Base-by-base conservation (phyloP, 23 tunicate species). In the Oikopleura albicans region DNA sequence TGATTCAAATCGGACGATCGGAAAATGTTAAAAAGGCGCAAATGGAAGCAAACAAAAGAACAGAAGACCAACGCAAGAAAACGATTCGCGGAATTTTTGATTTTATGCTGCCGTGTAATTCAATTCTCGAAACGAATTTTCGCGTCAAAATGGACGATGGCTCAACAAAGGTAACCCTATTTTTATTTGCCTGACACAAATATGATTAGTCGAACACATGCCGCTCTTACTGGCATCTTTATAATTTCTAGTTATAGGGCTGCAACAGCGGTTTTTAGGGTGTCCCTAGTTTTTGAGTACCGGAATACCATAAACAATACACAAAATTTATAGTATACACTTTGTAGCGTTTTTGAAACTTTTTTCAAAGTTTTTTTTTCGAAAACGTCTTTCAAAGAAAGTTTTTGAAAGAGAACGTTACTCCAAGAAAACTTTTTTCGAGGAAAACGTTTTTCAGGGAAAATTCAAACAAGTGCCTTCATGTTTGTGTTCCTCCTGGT, bases 111-210 rank as follows among this genome's bases (percentile, higher is more conserved):
- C 79, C 79, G 4, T 71, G 79, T 29, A 29, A 16, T 31, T 71
- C 79, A 12, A 29, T 71, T 71, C 31, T 71, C 37, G 79, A 71
- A 71, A 71, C 79, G 4, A 71, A 71, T 37, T 71, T 71, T 29
- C 28, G 79, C 28, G 79, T 71, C 37, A 16, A 29, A 71, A 71
- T 71, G 79, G 79, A 71, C 35, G 79, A 71, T 31, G 79, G 79
- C 27, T 71, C 79, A 4, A 12, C 79, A 2, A 34, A 31, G 37
- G 79, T 71, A 29, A 71, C n/a, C n/a, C n/a, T n/a, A n/a, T n/a
- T n/a, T n/a, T n/a, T n/a, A n/a, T n/a, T n/a, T n/a, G n/a, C n/a
- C n/a, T n/a, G n/a, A n/a, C n/a, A n/a, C n/a, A n/a, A n/a, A n/a
- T n/a, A n/a, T n/a, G n/a, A n/a, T n/a, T n/a, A n/a, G n/a, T n/a